phyloP scores from a whole-genome alignment of 64 coral and sea anemone species.

The Porites lutea region DNA sequence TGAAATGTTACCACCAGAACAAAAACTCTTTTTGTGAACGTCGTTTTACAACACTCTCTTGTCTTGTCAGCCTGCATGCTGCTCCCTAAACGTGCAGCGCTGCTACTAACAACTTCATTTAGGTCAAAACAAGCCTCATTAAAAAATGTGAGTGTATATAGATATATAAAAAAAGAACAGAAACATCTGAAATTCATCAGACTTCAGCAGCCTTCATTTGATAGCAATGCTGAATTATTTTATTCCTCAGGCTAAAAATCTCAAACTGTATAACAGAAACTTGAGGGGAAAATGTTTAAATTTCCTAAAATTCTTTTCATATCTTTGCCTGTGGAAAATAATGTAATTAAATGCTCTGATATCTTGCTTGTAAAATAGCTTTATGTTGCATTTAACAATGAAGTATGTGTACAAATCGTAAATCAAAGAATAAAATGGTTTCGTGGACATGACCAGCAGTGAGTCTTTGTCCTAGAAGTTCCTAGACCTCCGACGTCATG shows the following conservation, averaged over 20 bases:
- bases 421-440: conserved; percentile 20
- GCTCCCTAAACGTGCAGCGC: background rate
- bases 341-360: background rate
- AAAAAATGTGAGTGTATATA: too few relatives aligned
- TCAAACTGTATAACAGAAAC: too few relatives aligned
- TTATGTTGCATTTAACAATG: background rate
- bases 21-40: conserved; percentile 1
- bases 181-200: too few relatives aligned
- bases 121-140: too few relatives aligned
- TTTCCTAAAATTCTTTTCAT: background rate
- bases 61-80: background rate
- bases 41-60: conserved; percentile 2
- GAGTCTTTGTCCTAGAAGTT: background rate
- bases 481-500: too few relatives aligned
- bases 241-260: too few relatives aligned
- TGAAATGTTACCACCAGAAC: background rate
- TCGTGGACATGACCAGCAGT: background rate
- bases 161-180: too few relatives aligned
- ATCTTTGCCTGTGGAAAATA: background rate
- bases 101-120: too few relatives aligned
- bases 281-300: too few relatives aligned
- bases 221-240: too few relatives aligned
- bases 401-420: conserved; percentile 22
- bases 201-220: too few relatives aligned
- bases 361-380: background rate